A percentile compares a stretch with the other conserved stretches of the same genome.
Evolutionary conservation across 2,113 vertebrate genomes (phyloP).

Genomic region (Malaclemys terrapin): DNA sequence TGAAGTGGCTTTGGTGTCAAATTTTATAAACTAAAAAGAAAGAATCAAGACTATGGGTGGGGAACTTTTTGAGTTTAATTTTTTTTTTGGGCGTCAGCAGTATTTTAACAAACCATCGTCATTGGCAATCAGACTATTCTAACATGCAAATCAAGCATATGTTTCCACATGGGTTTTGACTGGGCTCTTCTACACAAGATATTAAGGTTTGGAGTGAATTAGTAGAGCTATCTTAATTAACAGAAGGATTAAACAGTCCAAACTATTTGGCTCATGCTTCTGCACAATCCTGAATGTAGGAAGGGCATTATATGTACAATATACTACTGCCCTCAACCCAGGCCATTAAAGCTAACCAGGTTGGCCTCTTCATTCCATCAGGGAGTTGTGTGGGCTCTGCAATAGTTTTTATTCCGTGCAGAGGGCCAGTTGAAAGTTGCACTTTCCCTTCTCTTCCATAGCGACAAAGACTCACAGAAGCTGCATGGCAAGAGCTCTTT

Average conservation of each 20-base stretch:
- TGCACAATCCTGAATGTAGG: neutral
- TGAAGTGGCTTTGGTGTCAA: conserved; percentile 69
- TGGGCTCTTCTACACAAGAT: conserved; percentile 4
- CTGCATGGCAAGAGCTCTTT: conserved; percentile 64
- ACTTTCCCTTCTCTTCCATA: neutral
- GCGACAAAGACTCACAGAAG: conserved; percentile 59
- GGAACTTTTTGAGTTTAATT: neutral
- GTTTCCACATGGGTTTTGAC: conserved; percentile 41
- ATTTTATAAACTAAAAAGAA: conserved; percentile 59
- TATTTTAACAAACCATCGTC: conserved; percentile 59
- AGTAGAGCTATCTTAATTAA: neutral
- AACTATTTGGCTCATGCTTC: neutral
- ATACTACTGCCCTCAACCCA: neutral
- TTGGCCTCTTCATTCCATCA: neutral
- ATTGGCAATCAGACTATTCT: conserved; percentile 47
- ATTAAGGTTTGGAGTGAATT: conserved; percentile 5
- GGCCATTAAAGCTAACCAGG: neutral
- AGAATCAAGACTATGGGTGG: conserved; percentile 29
- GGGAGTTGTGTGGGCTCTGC: neutral
- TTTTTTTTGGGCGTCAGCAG: conserved; percentile 40
- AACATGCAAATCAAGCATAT: conserved; percentile 41
- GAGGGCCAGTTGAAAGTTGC: neutral
- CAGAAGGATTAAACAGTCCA: neutral
- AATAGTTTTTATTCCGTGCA: neutral
- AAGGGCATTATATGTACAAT: neutral